phyloP scores from a whole-genome alignment of 2,113 vertebrate genomes.

The Camelus bactrianus region DNA sequence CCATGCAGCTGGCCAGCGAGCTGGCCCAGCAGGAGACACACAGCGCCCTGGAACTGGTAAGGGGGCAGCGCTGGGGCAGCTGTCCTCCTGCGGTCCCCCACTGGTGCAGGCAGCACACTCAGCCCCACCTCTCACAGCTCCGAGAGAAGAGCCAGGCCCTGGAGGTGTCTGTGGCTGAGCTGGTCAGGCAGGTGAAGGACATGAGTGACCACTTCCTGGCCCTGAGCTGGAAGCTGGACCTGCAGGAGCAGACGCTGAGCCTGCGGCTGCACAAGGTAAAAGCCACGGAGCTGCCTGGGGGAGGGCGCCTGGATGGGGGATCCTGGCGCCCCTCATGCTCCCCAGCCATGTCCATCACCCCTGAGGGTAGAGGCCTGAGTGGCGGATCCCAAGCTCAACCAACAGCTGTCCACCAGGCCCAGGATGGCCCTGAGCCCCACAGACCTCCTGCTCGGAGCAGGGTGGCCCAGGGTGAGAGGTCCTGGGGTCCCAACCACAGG shows the following conservation, averaged over 20 bases:
- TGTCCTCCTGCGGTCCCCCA: rapidly evolving
- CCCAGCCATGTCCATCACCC: neutral
- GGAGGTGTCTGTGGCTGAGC: constrained; percentile 8
- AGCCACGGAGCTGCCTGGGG: rapidly evolving
- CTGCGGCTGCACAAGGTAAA: constrained; percentile 56
- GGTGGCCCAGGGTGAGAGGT: too few species aligned
- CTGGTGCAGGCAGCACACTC: rapidly evolving
- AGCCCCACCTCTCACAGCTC: constrained; percentile 32
- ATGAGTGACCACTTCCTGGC: constrained; percentile 66
- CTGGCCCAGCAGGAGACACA: constrained; percentile 45
- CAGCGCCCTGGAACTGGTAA: constrained; percentile 43
- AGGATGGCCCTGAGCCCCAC: neutral
- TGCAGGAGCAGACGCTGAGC: constrained; percentile 66
- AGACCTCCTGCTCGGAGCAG: neutral
- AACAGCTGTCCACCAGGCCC: neutral
- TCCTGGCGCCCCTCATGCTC: neutral
- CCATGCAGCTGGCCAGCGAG: neutral
- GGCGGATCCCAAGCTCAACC: neutral
- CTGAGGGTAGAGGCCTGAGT: neutral
- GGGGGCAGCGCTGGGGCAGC: rapidly evolving
- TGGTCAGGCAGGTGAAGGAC: constrained; percentile 67
- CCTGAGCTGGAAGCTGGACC: constrained; percentile 72
- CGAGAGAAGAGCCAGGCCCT: constrained; percentile 67
- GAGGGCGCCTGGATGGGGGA: neutral
- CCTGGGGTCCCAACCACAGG: rapidly evolving